Conservation (phyloP, 2,888 invertebrate species). For the Zootermopsis nevadensis region DNA sequence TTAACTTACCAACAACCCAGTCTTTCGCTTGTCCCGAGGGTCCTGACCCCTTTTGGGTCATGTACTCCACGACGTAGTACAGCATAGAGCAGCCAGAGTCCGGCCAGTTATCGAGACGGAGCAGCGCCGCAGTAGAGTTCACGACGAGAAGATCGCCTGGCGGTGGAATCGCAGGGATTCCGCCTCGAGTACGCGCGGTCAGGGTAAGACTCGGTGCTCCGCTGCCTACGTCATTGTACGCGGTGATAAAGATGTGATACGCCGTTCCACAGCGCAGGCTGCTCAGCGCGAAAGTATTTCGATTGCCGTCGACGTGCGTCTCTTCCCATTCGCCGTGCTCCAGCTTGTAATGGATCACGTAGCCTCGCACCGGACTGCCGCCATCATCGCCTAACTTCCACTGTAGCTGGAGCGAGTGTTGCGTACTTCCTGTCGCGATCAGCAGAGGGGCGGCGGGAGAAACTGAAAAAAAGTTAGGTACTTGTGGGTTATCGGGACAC, state of each 20-base stretch:
- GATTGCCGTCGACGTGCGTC: constrained; percentile 54
- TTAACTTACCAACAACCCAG: constrained; percentile 53
- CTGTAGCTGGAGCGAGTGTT: constrained; percentile 57
- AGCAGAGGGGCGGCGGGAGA: constrained; percentile 58
- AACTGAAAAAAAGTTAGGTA: constrained; percentile 55
- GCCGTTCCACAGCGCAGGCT: constrained; percentile 56
- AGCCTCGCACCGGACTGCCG: constrained; percentile 57
- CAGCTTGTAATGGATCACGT: constrained; percentile 58
- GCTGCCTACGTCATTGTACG: constrained; percentile 57
- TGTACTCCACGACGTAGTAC: constrained; percentile 58
- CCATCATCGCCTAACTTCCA: constrained; percentile 60
- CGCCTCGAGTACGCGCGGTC: constrained; percentile 56
- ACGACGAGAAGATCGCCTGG: constrained; percentile 55
- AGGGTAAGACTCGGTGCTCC: constrained; percentile 57
- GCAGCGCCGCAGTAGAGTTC: constrained; percentile 56
- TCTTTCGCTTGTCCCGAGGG: constrained; percentile 49
- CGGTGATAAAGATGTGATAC: constrained; percentile 55
- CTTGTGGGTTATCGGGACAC: too few relatives aligned
- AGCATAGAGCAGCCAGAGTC: constrained; percentile 58
- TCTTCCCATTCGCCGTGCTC: constrained; percentile 58
- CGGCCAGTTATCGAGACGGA: constrained; percentile 57
- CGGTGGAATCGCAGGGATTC: constrained; percentile 56
- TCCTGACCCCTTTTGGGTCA: constrained; percentile 53
- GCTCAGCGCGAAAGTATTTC: constrained; percentile 55
- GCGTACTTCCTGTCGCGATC: constrained; percentile 56